A percentile compares a stretch with the other conserved stretches of the same genome.
Conservation (phyloP, 92 coral and sea anemone species). For the Umimayanthus chanpuru region DNA sequence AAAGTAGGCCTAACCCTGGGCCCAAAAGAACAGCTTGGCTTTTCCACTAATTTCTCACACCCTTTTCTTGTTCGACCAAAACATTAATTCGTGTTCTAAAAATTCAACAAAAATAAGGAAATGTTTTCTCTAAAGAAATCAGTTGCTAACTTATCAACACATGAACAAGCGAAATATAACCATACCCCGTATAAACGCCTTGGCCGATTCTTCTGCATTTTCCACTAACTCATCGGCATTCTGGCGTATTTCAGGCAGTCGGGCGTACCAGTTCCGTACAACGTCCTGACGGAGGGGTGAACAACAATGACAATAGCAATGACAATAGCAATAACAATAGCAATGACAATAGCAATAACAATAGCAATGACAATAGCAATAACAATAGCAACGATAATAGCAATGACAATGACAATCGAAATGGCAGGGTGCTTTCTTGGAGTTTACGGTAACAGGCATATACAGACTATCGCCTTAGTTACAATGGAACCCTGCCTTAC, state of each 20-base stretch:
- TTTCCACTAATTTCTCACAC: too few species aligned
- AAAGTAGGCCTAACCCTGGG: too few species aligned
- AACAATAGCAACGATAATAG: neutral
- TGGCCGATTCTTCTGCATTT: conserved; percentile 84
- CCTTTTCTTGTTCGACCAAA: too few species aligned
- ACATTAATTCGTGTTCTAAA: too few species aligned
- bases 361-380: neutral
- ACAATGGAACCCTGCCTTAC: too few species aligned
- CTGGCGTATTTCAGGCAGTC: conserved; percentile 80
- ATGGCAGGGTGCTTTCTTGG: too few species aligned
- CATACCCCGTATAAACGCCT: conserved; percentile 76
- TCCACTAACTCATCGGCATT: conserved; percentile 78
- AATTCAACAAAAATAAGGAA: neutral
- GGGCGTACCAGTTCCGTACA: conserved; percentile 94
- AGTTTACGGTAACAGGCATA: neutral
- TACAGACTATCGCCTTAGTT: neutral
- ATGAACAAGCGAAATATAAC: neutral
- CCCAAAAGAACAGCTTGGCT: too few species aligned
- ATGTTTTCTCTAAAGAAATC: neutral
- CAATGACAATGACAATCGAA: too few species aligned
- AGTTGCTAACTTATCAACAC: neutral
- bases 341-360: neutral
- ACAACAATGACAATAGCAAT: neutral
- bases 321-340: neutral
- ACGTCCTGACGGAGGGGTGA: conserved; percentile 67